These are phyloP conservation scores for Paramisgurnus dabryanus DNA, from an alignment of 2,113 vertebrate genomes.

Conservation along the genomic window DNA sequence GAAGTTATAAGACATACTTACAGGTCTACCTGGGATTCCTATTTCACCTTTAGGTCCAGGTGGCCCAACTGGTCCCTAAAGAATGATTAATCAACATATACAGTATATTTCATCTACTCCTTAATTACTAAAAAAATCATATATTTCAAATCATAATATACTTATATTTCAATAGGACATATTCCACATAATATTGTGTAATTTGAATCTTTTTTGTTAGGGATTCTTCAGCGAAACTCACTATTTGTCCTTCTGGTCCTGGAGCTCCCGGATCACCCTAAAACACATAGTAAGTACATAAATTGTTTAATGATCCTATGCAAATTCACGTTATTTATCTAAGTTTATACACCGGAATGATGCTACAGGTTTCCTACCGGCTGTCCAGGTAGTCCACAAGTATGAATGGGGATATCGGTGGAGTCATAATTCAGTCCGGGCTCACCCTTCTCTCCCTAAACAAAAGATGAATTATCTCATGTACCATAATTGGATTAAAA, in stretches of 20 bases:
- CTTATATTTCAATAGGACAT: too few species aligned
- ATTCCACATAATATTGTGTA: too few species aligned
- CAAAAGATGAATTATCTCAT: background rate
- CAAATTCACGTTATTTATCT: too few species aligned
- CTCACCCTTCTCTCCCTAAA: conserved; percentile 76
- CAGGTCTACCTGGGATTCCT: conserved; percentile 89
- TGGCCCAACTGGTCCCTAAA: conserved; percentile 79
- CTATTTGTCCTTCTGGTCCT: conserved; percentile 69
- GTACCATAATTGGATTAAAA: background rate
- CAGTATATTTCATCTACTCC: too few species aligned
- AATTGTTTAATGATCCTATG: background rate
- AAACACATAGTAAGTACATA: background rate
- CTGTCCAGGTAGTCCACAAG: conserved; percentile 57
- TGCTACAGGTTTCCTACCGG: conserved; percentile 53
- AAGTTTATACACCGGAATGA: too few species aligned
- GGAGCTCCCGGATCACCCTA: conserved; percentile 69
- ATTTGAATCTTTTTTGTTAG: too few species aligned
- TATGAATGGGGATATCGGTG: conserved; percentile 60
- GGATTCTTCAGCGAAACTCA: conserved; percentile 35
- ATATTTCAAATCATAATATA: too few species aligned
- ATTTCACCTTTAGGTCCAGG: conserved; percentile 88
- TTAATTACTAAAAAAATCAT: too few species aligned
- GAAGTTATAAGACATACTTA: conserved; percentile 66
- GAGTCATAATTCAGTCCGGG: conserved; percentile 65
- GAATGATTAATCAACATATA: conserved; percentile 3